phyloP scores from a whole-genome alignment of 2,113 vertebrate genomes.

The Labeo rohita region DNA sequence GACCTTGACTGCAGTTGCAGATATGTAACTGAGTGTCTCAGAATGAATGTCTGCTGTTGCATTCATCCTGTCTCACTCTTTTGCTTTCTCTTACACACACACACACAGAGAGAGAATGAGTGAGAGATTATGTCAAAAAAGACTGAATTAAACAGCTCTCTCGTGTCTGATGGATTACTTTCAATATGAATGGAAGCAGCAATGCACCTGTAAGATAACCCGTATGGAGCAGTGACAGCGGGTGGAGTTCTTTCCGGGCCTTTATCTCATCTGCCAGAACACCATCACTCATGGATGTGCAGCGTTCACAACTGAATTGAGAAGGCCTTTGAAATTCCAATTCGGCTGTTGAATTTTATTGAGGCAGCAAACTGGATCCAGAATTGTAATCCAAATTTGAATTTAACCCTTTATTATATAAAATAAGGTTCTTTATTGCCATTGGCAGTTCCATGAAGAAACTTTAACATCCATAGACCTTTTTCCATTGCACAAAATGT shows the following conservation, averaged over 20 bases:
- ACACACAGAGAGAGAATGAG: not conserved
- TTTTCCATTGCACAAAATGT: not conserved
- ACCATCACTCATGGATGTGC: not conserved
- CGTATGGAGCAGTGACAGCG: not conserved
- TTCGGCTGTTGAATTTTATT: not conserved
- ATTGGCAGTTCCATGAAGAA: not conserved
- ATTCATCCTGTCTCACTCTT: not conserved
- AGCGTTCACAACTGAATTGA: not conserved
- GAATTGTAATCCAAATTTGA: not conserved
- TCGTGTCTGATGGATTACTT: constrained; percentile 40
- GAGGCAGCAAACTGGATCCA: not conserved
- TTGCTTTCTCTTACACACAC: not conserved
- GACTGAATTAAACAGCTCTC: constrained; percentile 42
- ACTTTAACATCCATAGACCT: not conserved
- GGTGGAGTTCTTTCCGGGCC: not conserved
- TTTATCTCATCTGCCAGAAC: constrained; percentile 19
- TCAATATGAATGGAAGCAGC: constrained; percentile 38
- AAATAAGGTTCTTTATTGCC: not conserved
- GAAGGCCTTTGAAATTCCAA: not conserved
- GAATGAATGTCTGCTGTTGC: constrained; percentile 7
- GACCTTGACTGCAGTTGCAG: not conserved
- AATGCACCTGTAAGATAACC: constrained; percentile 35
- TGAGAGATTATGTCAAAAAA: constrained; percentile 12
- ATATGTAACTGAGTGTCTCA: not conserved
- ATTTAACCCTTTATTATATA: not conserved